Conservation (phyloP, 2,113 vertebrate genomes). For the Cephalopholis sonnerati region DNA sequence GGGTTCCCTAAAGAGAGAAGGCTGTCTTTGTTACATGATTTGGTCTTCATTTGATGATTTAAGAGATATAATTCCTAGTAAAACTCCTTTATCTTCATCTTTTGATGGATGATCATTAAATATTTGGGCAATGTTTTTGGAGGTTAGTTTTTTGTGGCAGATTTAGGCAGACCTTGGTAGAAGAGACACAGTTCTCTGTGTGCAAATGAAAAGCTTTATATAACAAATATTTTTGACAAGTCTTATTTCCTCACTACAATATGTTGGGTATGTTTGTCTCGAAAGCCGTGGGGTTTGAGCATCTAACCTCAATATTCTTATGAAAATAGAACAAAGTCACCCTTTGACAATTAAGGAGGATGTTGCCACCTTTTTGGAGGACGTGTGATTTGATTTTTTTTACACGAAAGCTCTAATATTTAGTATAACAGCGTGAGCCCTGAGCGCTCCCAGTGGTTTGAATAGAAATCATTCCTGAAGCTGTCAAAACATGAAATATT, state of each 20-base stretch:
- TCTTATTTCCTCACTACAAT: background rate
- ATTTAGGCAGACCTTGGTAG: background rate
- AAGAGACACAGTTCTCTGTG: background rate
- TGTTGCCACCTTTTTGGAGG: background rate
- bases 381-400: background rate
- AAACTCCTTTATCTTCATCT: background rate
- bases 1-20: background rate
- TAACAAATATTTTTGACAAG: background rate
- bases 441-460: background rate
- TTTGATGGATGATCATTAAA: background rate
- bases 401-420: background rate
- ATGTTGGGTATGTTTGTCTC: background rate
- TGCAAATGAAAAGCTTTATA: background rate
- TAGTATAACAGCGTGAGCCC: background rate
- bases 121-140: background rate
- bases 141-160: background rate
- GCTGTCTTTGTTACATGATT: background rate
- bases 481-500: slow-evolving; percentile 36
- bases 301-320: background rate
- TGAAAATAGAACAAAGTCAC: too few relatives aligned
- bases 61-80: background rate
- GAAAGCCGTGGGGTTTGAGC: background rate
- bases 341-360: background rate
- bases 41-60: background rate
- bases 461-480: slow-evolving; percentile 13